Evolutionary conservation across 1,140 invertebrate species (phyloP).

Genomic region (Hycleus cichorii): DNA sequence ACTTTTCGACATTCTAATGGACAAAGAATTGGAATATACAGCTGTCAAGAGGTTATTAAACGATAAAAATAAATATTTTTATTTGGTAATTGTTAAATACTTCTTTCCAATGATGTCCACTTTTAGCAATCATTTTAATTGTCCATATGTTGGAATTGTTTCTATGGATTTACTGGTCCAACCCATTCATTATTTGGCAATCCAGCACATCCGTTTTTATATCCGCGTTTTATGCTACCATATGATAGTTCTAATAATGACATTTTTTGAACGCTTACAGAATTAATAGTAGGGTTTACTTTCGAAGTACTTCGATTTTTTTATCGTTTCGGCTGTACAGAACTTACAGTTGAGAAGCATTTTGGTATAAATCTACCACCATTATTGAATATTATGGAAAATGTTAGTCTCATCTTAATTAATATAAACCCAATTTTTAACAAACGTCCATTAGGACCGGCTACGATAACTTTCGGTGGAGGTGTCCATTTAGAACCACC

Average conservation of each 20-base stretch:
- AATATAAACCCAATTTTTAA: conserved; percentile 31
- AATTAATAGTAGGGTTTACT: conserved; percentile 20
- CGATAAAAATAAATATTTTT: conserved; percentile 34
- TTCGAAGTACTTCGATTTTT: conserved; percentile 17
- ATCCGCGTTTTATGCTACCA: conserved; percentile 26
- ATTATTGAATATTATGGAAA: conserved; percentile 24
- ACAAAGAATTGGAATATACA: no score
- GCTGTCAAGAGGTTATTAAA: no score
- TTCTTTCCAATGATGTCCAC: conserved; percentile 26
- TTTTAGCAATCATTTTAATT: conserved; percentile 32
- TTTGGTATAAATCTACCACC: conserved; percentile 31
- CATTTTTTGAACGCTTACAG: conserved; percentile 33
- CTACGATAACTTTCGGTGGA: conserved; percentile 34
- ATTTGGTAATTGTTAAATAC: conserved; percentile 35
- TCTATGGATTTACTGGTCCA: conserved; percentile 24
- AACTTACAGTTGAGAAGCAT: conserved; percentile 27
- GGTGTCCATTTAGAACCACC: conserved; percentile 39
- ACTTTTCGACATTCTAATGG: no score
- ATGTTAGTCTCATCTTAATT: no score
- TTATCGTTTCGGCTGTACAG: not conserved
- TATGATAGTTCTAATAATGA: conserved; percentile 14
- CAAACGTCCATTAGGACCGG: conserved; percentile 10
- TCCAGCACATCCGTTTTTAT: conserved; percentile 32
- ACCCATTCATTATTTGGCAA: conserved; percentile 32
- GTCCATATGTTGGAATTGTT: conserved; percentile 33